Base-by-base conservation (phyloP, 1,140 invertebrate species). In the Rhagoletis pomonella region DNA sequence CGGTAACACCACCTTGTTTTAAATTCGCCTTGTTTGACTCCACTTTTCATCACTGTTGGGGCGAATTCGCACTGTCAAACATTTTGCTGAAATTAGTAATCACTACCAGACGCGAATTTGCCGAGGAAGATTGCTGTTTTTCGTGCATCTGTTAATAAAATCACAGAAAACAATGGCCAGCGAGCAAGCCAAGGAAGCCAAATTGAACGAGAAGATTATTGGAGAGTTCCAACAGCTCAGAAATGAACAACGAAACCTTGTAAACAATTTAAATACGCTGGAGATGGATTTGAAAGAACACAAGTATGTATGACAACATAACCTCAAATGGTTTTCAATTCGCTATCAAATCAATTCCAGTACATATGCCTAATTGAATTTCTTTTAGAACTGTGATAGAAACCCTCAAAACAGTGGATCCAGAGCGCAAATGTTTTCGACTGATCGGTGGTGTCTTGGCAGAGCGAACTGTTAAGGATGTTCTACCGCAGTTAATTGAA, bases 231-330 rank as follows among this genome's bases (percentile, higher is more conserved):
- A 99, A 94, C 94, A 95, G 86, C 94, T 99, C 85, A 94, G 98
- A 88, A 96, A 95, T 90, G 98, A 99, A 92, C 98, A 99, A 94
- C 94, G 97, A 89, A 95, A 95, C 88, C 93, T 98, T 89, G 96
- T 96, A 17, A 96, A 95, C 88, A 99, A 98, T 95, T 95, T 99
- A 87, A 96, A 97, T 4, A 98, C 99, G 94, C 94, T 99, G 89
- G 97, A 99, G 94, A 95, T 96, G 94, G 98, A 99, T 92, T 94
- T 98, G 65, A 98, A 97, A 92, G 98, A 99, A 94, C 98, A 99
- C 94, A 98, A 98, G 98, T 99, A 95, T 95, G 95, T 88, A 88
- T 88, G 85, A 12, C 55, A 19, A 85, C 85, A 50, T 89, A 85
- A 59, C 87, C 88, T 44, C 86, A 89, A 89, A 29, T 85, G 44